phyloP scores from a whole-genome alignment of 1,140 invertebrate species.

The Zaprionus taronus region DNA sequence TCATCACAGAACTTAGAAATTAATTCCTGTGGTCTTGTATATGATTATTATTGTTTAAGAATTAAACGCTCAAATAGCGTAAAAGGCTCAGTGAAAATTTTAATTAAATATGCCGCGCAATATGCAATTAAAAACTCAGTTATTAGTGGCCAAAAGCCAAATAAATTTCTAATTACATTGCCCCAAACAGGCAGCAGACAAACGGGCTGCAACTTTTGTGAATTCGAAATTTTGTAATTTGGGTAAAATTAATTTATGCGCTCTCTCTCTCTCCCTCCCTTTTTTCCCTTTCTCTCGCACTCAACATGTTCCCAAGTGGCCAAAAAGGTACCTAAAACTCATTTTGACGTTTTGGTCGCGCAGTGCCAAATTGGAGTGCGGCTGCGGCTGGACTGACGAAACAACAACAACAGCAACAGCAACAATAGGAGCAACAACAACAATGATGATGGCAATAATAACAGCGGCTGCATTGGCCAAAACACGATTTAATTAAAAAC shows the following conservation, averaged over 20 bases:
- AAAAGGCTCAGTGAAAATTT: conserved; percentile 25
- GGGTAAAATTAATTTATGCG: conserved; percentile 67
- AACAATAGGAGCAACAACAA: conserved; percentile 16
- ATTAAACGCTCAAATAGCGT: conserved; percentile 2
- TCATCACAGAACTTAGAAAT: background rate
- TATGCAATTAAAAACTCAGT: conserved; percentile 69
- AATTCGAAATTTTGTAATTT: conserved; percentile 47
- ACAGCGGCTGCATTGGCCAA: conserved; percentile 44
- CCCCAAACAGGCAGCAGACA: conserved; percentile 22
- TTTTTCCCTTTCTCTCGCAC: background rate
- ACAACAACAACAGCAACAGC: conserved; percentile 7
- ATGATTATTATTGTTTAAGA: conserved; percentile 13
- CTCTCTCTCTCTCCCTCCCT: background rate
- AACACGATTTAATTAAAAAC: conserved; percentile 77
- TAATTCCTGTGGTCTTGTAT: background rate
- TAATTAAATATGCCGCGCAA: conserved; percentile 52
- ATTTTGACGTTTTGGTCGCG: conserved; percentile 52
- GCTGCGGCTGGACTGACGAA: conserved; percentile 24
- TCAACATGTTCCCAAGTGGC: conserved; percentile 45
- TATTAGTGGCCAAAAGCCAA: conserved; percentile 64
- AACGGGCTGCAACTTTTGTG: conserved; percentile 20
- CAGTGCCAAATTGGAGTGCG: conserved; percentile 54
- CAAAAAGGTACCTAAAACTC: conserved; percentile 64
- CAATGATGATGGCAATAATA: conserved; percentile 34
- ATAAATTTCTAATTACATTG: conserved; percentile 76